Base-by-base conservation (phyloP, 2,888 invertebrate genomes). In the Clunio marinus region DNA sequence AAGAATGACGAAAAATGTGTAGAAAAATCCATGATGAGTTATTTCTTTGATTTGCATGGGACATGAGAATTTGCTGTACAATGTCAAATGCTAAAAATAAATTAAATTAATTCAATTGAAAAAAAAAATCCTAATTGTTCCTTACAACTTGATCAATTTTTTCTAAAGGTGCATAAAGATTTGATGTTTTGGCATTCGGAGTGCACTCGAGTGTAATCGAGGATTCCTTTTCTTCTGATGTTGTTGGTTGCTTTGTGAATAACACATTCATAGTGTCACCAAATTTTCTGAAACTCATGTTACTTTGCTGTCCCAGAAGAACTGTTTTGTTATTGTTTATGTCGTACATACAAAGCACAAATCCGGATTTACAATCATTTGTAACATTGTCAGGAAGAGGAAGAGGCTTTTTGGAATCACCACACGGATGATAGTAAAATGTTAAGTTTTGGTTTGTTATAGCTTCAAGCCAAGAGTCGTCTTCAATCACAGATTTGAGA, bases 1-100 rank as follows among this genome's bases (percentile, higher is more conserved):
- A 5, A 32, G n/a, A 8, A 66, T 35, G n/a, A 66, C 2, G 32
- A 66, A 66, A n/a, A 66, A 35, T n/a, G 51, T 55, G 8, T 28
- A 66, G 55, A 66, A 66, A 3, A 66, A 35, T 55, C 66, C 66
- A 17, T 17, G 55, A 32, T 46, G 1, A n/a, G 25, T 7, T 2
- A 35, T n/a, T 28, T 20, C 22, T 1, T 20, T n/a, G 15, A 45
- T n/a, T 45, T 45, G 28, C 1, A n/a, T 45, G 1, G 15, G 3
- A 13, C 63, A 63, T 15, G 63, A 25, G 8, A 8, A 3, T 27
- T 28, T 45, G 22, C 45, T 46, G 37, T 27, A 63, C 20, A 63
- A 15, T 7, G n/a, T 46, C 8, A 63, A 15, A 17, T 63, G 22
- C 0, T 15, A 17, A 15, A 20, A 22, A 51, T 4, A 4, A 20